These are phyloP conservation scores for Hemithea aestivaria DNA, from an alignment of 2,888 invertebrate genomes.

Conservation along the genomic window DNA sequence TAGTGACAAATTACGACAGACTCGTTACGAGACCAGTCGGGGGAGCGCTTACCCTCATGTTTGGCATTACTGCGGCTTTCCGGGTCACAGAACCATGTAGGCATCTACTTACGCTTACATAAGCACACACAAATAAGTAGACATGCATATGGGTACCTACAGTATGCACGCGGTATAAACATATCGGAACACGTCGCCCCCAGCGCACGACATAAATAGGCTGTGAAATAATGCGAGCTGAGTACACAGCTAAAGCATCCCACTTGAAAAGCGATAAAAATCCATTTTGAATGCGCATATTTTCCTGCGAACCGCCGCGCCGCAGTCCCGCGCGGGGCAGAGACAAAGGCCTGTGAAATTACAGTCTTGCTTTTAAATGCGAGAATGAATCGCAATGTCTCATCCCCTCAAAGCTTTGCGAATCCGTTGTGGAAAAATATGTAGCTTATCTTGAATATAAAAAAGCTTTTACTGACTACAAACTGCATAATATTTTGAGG, in stretches of 20 bases:
- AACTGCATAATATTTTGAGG: slow-evolving; percentile 17
- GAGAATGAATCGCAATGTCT: slow-evolving; percentile 75
- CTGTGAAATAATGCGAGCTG: slow-evolving; percentile 38
- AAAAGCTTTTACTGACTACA: slow-evolving; percentile 33
- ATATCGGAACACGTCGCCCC: slow-evolving; percentile 17
- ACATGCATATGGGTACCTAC: slow-evolving; percentile 4
- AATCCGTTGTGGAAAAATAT: slow-evolving; percentile 49
- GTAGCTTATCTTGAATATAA: slow-evolving; percentile 50
- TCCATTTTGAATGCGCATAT: slow-evolving; percentile 74
- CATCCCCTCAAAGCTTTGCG: slow-evolving; percentile 71
- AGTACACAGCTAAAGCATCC: slow-evolving; percentile 52
- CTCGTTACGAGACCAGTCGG: slow-evolving; percentile 22
- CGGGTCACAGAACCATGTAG: slow-evolving; percentile 20
- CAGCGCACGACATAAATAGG: slow-evolving; percentile 27
- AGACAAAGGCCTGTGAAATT: slow-evolving; percentile 76
- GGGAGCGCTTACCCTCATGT: slow-evolving; percentile 21
- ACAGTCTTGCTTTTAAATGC: slow-evolving; percentile 76
- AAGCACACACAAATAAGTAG: background rate
- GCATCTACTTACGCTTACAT: slow-evolving; percentile 1
- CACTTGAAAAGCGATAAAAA: slow-evolving; percentile 73
- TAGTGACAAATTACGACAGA: slow-evolving; percentile 25
- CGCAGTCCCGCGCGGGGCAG: slow-evolving; percentile 44
- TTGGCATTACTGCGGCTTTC: slow-evolving; percentile 25
- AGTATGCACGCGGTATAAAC: slow-evolving; percentile 8
- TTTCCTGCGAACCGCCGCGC: slow-evolving; percentile 56